Conservation (phyloP, 2,888 invertebrate genomes). For the Merodon equestris region DNA sequence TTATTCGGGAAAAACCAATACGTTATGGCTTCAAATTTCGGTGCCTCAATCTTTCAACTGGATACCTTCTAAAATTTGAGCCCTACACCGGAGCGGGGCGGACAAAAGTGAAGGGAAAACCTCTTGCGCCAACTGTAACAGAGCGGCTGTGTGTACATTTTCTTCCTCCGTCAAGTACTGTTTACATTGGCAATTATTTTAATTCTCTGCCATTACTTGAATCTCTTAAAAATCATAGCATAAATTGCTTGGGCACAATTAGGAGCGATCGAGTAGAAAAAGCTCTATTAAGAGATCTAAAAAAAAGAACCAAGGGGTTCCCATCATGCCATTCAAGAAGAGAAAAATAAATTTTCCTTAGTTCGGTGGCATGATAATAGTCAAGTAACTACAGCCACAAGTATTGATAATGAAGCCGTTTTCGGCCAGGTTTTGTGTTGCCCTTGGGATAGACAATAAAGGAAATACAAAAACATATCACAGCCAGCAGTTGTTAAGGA, state of each 20-base stretch:
- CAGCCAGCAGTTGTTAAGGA: too few species aligned
- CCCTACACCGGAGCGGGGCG: conserved; percentile 1
- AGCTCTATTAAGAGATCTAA: conserved; percentile 1
- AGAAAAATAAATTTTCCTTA: conserved; percentile 1
- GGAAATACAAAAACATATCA: neutral
- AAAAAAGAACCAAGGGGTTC: conserved; percentile 1
- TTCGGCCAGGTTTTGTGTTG: conserved; percentile 5
- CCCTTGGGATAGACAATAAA: neutral
- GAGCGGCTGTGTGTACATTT: conserved; percentile 10
- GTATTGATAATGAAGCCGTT: conserved; percentile 1
- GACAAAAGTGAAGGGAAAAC: conserved; percentile 3
- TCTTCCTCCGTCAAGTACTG: conserved; percentile 6
- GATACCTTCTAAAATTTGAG: conserved; percentile 6
- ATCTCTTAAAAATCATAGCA: conserved; percentile 13
- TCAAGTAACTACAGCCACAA: conserved; percentile 10
- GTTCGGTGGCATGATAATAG: conserved; percentile 15
- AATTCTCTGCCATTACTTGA: conserved; percentile 7
- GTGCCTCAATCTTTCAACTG: conserved; percentile 4
- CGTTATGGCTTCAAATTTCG: conserved; percentile 1
- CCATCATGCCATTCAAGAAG: conserved; percentile 5
- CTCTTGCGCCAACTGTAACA: neutral
- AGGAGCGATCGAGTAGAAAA: conserved; percentile 20
- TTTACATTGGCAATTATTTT: conserved; percentile 16
- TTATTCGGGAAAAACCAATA: neutral
- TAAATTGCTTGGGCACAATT: conserved; percentile 16